phyloP scores from a whole-genome alignment of 1,140 invertebrate genomes.

The Drosophila sturtevanti region DNA sequence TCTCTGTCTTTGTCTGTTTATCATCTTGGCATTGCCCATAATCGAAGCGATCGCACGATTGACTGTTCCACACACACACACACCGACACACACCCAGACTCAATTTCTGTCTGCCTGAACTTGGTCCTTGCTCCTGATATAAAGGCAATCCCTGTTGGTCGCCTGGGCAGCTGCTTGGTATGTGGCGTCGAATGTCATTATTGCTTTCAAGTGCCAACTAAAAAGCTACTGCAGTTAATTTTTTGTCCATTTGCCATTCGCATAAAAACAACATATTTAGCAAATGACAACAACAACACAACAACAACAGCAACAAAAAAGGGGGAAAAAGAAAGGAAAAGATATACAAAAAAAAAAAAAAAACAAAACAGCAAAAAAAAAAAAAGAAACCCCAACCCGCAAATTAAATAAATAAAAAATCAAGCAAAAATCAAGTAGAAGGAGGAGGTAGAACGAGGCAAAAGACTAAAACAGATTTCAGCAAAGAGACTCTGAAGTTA shows the following conservation, averaged over 20 bases:
- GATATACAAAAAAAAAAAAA: slow-evolving; percentile 76
- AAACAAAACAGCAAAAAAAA: slow-evolving; percentile 44
- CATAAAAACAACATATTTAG: slow-evolving; percentile 82
- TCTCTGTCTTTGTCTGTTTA: not conserved
- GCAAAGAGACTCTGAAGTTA: not conserved
- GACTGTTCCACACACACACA: slow-evolving; percentile 67
- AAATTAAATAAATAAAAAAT: slow-evolving; percentile 82
- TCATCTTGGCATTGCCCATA: slow-evolving; percentile 45
- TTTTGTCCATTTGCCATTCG: slow-evolving; percentile 74
- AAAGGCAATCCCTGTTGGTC: not conserved
- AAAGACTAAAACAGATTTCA: too few relatives aligned
- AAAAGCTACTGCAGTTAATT: slow-evolving; percentile 81
- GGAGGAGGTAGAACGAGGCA: not conserved
- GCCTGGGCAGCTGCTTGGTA: slow-evolving; percentile 70
- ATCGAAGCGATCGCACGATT: slow-evolving; percentile 75
- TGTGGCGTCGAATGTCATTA: slow-evolving; percentile 83
- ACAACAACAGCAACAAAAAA: slow-evolving; percentile 24
- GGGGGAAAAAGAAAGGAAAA: not conserved
- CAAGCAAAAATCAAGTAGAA: slow-evolving; percentile 54
- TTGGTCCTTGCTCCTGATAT: slow-evolving; percentile 28
- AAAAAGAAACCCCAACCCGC: slow-evolving; percentile 44
- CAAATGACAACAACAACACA: slow-evolving; percentile 77
- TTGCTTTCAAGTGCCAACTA: slow-evolving; percentile 82
- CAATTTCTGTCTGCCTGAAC: slow-evolving; percentile 23
- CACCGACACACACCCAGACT: slow-evolving; percentile 14